These are phyloP conservation scores for Sebastolobus altivelis DNA, from an alignment of 2,797 vertebrate genomes.

Conservation along the genomic window DNA sequence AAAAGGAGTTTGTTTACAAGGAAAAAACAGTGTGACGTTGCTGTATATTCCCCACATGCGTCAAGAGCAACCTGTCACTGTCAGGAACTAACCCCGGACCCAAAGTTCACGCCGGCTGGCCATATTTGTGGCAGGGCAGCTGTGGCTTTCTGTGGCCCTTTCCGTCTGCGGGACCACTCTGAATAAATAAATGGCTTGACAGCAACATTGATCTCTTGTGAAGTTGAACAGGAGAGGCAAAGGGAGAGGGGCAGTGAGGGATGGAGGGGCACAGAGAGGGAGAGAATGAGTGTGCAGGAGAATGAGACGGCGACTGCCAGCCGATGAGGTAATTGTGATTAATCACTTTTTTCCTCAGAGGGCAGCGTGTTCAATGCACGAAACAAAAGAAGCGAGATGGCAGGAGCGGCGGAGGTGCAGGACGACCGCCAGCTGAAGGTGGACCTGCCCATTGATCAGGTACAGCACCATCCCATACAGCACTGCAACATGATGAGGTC, in stretches of 20 bases:
- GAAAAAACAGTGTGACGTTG: slow-evolving; percentile 41
- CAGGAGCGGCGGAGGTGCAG: slow-evolving; percentile 76
- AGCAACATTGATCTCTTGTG: slow-evolving; percentile 81
- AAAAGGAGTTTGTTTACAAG: slow-evolving; percentile 59
- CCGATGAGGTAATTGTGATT: slow-evolving; percentile 84
- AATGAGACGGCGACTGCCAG: slow-evolving; percentile 66
- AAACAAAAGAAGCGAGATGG: slow-evolving; percentile 75
- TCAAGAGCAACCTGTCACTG: slow-evolving; percentile 61
- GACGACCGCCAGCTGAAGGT: slow-evolving; percentile 76
- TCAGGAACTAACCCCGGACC: slow-evolving; percentile 53
- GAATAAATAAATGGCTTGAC: slow-evolving; percentile 81
- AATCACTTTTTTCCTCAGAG: slow-evolving; percentile 81
- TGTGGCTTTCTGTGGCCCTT: slow-evolving; percentile 65
- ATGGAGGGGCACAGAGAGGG: slow-evolving; percentile 45
- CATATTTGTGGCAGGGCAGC: slow-evolving; percentile 62
- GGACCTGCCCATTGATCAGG: slow-evolving; percentile 83
- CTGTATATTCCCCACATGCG: slow-evolving; percentile 45
- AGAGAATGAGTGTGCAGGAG: slow-evolving; percentile 53
- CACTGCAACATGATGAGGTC: slow-evolving; percentile 27
- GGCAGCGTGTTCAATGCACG: slow-evolving; percentile 82
- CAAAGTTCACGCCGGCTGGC: slow-evolving; percentile 59
- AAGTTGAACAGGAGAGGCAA: slow-evolving; percentile 69
- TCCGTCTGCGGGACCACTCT: slow-evolving; percentile 64
- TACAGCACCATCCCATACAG: slow-evolving; percentile 41
- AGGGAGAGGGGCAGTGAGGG: slow-evolving; percentile 63